These are phyloP conservation scores for Nibea albiflora DNA, from an alignment of 2,113 vertebrate species.

Conservation along the genomic window DNA sequence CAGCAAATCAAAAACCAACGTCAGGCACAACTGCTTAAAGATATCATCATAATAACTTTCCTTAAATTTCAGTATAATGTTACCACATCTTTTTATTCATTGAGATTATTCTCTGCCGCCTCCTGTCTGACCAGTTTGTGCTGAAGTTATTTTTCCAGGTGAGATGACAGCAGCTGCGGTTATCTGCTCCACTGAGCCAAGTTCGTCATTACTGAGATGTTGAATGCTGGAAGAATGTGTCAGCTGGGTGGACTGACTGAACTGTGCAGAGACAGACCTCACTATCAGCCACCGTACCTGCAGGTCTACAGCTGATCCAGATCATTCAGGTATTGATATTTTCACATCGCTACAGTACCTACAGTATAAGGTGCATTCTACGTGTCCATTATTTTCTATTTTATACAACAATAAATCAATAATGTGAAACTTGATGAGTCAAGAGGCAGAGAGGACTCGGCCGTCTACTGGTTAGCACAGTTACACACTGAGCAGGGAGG, in stretches of 20 bases:
- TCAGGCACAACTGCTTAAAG: too few relatives aligned
- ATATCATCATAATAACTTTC: neutral
- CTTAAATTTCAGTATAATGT: neutral
- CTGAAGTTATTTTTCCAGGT: neutral
- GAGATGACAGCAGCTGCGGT: neutral
- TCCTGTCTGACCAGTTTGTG: neutral
- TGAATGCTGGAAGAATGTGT: neutral
- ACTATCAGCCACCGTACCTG: neutral
- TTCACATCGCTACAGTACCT: neutral
- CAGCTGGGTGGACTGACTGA: constrained; percentile 18
- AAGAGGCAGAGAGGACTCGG: too few relatives aligned
- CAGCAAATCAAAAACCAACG: too few relatives aligned
- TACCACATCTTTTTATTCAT: neutral
- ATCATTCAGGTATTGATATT: neutral
- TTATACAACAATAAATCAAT: too few relatives aligned
- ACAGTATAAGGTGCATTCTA: too few relatives aligned
- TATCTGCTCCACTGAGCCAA: constrained; percentile 18
- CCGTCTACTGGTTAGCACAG: too few relatives aligned
- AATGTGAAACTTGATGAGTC: too few relatives aligned
- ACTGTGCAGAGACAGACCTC: neutral
- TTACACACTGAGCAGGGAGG: too few relatives aligned
- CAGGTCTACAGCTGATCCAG: neutral
- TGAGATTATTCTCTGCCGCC: neutral
- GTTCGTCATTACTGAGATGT: constrained; percentile 27
- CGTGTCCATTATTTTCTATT: too few relatives aligned